These are phyloP conservation scores for Mactra quadrangularis DNA, from an alignment of 1,140 invertebrate genomes.

Conservation along the genomic window DNA sequence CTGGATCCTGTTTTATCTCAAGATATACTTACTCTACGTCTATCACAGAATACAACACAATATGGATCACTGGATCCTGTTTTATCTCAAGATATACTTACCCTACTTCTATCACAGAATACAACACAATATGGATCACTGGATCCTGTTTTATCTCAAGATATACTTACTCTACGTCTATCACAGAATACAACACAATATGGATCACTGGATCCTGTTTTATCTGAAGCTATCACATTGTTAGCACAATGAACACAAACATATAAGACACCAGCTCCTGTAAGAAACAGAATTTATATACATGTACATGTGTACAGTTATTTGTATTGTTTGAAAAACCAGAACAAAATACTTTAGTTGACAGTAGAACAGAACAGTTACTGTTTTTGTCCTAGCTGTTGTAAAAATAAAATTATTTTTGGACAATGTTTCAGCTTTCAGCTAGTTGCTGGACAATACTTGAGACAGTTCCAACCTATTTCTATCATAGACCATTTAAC, in stretches of 20 bases:
- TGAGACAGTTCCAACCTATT: too few species aligned
- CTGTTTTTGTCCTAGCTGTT: too few species aligned
- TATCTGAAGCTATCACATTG: conserved; percentile 84
- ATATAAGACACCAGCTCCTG: conserved; percentile 85
- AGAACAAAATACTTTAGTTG: too few species aligned
- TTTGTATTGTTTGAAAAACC: background rate
- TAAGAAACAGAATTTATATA: conserved; percentile 9
- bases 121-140: conserved; percentile 86
- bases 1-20: too few species aligned
- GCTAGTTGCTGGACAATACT: too few species aligned
- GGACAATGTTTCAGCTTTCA: too few species aligned
- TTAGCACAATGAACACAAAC: conserved; percentile 86
- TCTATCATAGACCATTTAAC: too few species aligned
- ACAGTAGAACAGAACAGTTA: too few species aligned
- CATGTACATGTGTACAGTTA: background rate
- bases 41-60: conserved; percentile 86
- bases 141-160: conserved; percentile 86
- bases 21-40: conserved; percentile 85
- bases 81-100: too few species aligned
- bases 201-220: conserved; percentile 84
- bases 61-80: too few species aligned
- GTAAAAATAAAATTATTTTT: too few species aligned
- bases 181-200: conserved; percentile 86
- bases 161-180: conserved; percentile 85
- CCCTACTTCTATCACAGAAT: conserved; percentile 86